Conservation (phyloP, 2,888 invertebrate species). For the Polyommatus icarus region DNA sequence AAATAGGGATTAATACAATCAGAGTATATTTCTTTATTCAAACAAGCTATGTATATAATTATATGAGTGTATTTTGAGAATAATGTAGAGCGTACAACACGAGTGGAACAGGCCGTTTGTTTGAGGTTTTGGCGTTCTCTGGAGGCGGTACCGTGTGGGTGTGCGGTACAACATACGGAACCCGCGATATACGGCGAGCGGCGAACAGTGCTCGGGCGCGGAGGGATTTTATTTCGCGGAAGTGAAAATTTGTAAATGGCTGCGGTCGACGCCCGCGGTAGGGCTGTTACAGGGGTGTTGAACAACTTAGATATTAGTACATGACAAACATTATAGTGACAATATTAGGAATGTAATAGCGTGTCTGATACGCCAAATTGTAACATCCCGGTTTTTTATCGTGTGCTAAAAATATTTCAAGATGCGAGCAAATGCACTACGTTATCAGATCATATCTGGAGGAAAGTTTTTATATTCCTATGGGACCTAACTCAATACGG, state of each 20-base stretch:
- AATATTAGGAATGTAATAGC: neutral
- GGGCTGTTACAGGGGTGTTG: neutral
- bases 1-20: neutral
- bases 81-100: neutral
- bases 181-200: neutral
- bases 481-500: too few species aligned
- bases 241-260: conserved; percentile 26
- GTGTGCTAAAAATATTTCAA: too few species aligned
- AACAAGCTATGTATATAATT: neutral
- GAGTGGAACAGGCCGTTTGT: neutral
- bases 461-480: too few species aligned
- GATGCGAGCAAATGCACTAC: too few species aligned
- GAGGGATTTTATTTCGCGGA: conserved; percentile 12
- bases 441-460: too few species aligned
- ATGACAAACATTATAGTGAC: neutral
- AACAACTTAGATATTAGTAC: neutral
- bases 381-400: too few species aligned
- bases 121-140: neutral
- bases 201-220: neutral
- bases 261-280: conserved; percentile 7
- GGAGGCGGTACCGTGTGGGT: neutral
- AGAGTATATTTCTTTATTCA: neutral
- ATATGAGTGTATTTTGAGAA: neutral
- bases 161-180: neutral
- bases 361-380: too few species aligned